Base-by-base conservation (phyloP, 1,140 invertebrate genomes). In the Glossosoma conforme region DNA sequence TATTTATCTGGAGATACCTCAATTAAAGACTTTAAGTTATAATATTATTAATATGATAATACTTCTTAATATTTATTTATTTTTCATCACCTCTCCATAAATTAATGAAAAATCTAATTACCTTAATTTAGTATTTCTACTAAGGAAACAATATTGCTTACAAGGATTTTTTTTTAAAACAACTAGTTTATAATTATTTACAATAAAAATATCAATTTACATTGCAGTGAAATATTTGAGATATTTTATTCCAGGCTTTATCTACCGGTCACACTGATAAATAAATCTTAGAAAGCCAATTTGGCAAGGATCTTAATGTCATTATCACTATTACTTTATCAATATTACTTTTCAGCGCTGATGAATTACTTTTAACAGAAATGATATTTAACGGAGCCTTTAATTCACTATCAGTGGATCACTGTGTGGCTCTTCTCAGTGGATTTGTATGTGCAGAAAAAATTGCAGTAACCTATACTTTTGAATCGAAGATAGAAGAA, bases 391-490 rank as follows among this genome's bases (percentile, higher is more conserved):
- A 96, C 71, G 94, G 94, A 19, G 82, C 94, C 10, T 98, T 99
- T 67, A 95, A 91, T 70, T 73, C 87, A 35, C 71, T 99, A 22
- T 84, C 81, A 11, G 77, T 89, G 6, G 80, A 87, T 2, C 90
- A 97, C 67, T 82, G 83, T 49, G 89, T 87, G 37, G 85, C 97
- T n/a, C 68, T 99, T 5, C 76, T 99, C 3, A 95, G 92, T 68
- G 98, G 94, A 72, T 93, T 99, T 72, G 93, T 99, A 0, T 98
- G 94, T 65, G 91, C 98, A 68, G 97, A 99, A 68, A 93, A 95
- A 67, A 83, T 44, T 40, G 4, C 2, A 9, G 14, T 13, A 8
- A 8, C 11, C 30, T 15, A 3, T 28, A 3, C n/a, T 36, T n/a
- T 38, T 30, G 21, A 4, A 1, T 1, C 24, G 5, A 9, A 8